Conservation (phyloP, 2,888 invertebrate species). For the Thymelicus acteon region DNA sequence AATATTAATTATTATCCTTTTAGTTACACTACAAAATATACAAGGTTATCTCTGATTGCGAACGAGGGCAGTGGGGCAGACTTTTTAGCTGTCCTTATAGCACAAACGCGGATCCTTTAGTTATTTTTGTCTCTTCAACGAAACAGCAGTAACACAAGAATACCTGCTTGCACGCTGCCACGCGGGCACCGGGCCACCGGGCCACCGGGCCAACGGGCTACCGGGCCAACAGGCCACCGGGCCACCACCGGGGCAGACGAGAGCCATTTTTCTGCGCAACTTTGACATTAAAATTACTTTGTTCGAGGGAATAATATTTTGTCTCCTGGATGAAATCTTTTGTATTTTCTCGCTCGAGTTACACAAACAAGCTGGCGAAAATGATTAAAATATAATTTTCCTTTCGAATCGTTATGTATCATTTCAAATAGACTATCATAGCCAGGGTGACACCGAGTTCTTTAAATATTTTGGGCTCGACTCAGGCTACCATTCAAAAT, state of each 20-base stretch:
- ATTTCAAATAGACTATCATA: not conserved
- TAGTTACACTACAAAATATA: too few species aligned
- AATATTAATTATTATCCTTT: too few species aligned
- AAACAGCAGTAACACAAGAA: slow-evolving; percentile 10
- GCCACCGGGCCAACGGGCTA: not conserved
- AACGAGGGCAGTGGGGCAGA: not conserved
- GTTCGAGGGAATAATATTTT: slow-evolving; percentile 21
- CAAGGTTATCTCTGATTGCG: not conserved
- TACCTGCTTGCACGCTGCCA: not conserved
- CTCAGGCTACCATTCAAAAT: too few species aligned
- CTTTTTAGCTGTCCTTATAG: not conserved
- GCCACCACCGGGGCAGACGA: slow-evolving; percentile 6
- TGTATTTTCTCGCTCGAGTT: slow-evolving; percentile 7
- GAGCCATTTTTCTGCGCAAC: slow-evolving; percentile 20
- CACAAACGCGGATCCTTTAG: not conserved
- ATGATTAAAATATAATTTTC: slow-evolving; percentile 1
- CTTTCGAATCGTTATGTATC: not conserved
- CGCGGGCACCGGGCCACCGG: not conserved
- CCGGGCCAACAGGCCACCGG: not conserved
- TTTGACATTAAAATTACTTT: slow-evolving; percentile 29
- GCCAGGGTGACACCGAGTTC: not conserved
- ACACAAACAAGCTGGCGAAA: not conserved
- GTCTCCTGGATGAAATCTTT: slow-evolving; percentile 14
- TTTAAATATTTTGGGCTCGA: not conserved
- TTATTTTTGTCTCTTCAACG: not conserved